Percentiles rank a stretch among this genome's conserved stretches.
These are phyloP conservation scores for Palythoa grandis DNA, from an alignment of 92 coral and sea anemone species.

Conservation along the genomic window DNA sequence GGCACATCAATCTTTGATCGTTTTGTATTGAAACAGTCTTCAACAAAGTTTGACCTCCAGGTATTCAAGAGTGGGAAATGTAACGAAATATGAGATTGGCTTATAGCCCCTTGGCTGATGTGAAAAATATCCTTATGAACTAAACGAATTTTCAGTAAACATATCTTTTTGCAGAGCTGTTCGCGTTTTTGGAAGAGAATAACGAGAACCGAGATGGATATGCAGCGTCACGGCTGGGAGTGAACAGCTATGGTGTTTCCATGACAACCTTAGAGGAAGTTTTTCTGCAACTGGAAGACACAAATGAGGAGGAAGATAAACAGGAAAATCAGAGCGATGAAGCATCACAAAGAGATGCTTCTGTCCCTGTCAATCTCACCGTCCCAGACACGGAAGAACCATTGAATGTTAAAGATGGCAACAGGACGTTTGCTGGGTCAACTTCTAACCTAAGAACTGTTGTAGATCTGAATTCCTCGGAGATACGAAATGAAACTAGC, in stretches of 20 bases:
- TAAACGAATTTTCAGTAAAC: background rate
- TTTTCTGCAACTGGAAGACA: conserved; percentile 87
- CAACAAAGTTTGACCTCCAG: background rate
- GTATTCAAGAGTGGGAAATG: no score
- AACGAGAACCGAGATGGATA: conserved; percentile 62
- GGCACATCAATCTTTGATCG: no score
- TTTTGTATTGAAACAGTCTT: no score
- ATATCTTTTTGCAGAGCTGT: conserved; percentile 57
- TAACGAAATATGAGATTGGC: no score
- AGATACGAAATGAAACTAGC: conserved; percentile 42
- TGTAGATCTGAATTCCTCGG: conserved; percentile 64
- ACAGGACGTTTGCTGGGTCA: conserved; percentile 30
- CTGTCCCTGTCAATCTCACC: background rate
- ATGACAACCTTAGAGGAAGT: conserved; percentile 97
- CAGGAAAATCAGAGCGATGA: conserved; percentile 9
- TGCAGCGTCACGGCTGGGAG: conserved; percentile 76
- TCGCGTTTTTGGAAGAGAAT: conserved; percentile 77
- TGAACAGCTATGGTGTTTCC: conserved; percentile 91
- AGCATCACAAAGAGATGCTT: background rate
- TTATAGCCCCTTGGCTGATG: background rate
- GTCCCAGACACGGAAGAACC: conserved; percentile 36
- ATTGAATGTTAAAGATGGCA: conserved; percentile 44
- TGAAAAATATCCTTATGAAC: background rate
- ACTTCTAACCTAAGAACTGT: conserved; percentile 50
- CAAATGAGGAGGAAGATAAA: conserved; percentile 53